Evolutionary conservation across 2,113 vertebrate genomes (phyloP).

Genomic region (Megatriorchis doriae): DNA sequence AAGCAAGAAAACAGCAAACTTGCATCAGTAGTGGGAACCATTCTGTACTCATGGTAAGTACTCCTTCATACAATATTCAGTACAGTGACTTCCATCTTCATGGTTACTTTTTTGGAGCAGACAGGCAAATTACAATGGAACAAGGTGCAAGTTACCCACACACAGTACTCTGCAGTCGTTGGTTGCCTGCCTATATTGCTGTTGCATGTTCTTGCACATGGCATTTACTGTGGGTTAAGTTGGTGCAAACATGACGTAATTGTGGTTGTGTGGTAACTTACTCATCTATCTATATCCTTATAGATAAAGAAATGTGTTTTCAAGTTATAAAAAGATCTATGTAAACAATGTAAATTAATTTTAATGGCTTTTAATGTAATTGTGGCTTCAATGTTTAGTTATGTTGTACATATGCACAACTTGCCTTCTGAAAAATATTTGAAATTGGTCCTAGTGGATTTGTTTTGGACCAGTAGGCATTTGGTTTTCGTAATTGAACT

Average conservation of each 20-base stretch:
- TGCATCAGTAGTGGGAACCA: conserved; percentile 87
- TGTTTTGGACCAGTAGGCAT: background rate
- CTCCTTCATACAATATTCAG: background rate
- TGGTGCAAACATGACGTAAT: background rate
- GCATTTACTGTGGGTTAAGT: background rate
- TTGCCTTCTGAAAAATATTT: background rate
- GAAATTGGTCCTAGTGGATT: background rate
- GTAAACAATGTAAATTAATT: background rate
- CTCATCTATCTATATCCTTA: background rate
- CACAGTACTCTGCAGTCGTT: background rate
- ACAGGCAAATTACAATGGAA: background rate
- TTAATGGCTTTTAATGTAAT: background rate
- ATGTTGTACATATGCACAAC: background rate
- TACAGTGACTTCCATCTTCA: background rate
- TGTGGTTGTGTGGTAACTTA: background rate
- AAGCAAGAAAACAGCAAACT: conserved; percentile 89
- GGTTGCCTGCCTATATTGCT: background rate
- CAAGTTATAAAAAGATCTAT: background rate
- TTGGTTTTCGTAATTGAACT: background rate
- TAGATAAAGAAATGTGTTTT: background rate
- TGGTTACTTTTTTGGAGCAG: background rate
- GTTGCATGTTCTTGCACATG: background rate
- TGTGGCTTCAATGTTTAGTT: background rate
- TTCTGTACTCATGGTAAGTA: conserved; percentile 88
- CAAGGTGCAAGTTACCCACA: background rate